Base-by-base conservation (phyloP, 1,140 invertebrate species). In the Cepaea nemoralis region DNA sequence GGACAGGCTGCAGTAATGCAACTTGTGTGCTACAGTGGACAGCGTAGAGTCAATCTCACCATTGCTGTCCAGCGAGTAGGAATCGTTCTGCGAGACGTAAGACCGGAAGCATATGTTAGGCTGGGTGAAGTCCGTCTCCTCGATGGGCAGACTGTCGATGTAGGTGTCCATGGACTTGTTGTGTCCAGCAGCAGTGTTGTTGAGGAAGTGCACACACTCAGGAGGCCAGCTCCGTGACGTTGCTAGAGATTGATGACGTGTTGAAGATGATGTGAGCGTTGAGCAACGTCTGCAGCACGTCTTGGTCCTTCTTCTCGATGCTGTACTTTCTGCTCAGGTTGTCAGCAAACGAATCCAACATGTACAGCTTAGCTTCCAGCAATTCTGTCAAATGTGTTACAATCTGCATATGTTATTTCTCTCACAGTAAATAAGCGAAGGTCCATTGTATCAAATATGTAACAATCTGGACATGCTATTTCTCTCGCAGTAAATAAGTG, bases 1-100 rank as follows among this genome's bases (percentile, higher is more conserved):
- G 39, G 83, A 55, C 0, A 88, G 84, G 66, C 84, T 86, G 42
- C 75, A 78, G 81, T 86, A 87, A 69, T 88, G 87, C 16, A 88
- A 79, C 19, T 80, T 83, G 78, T 88, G 87, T 6, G 82, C 84
- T 39, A 87, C 77, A 22, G 33, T 42, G 24, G 42, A 39, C 59
- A 79, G 40, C 48, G 40, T 74, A 0, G 82, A 75, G 22, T 50
- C 31, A 3, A 42, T 42, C 45, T 85, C 82, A 69, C 82, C 84
- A 27, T 77, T 80, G 14, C 42, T 79, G 27, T 74, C 81, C 5
- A 40, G 27, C 1, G 33, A n/a, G 16, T 63, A 63, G 1, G 69
- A 40, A 12, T 39, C n/a, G 19, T 71, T 39, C 14, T 12, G 12
- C 5, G 69, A 16, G 5, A 75, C 33, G 19, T 48, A 75, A 3